Base-by-base conservation (phyloP, 2,797 vertebrate genomes). In the Arrhamphus sclerolepis region DNA sequence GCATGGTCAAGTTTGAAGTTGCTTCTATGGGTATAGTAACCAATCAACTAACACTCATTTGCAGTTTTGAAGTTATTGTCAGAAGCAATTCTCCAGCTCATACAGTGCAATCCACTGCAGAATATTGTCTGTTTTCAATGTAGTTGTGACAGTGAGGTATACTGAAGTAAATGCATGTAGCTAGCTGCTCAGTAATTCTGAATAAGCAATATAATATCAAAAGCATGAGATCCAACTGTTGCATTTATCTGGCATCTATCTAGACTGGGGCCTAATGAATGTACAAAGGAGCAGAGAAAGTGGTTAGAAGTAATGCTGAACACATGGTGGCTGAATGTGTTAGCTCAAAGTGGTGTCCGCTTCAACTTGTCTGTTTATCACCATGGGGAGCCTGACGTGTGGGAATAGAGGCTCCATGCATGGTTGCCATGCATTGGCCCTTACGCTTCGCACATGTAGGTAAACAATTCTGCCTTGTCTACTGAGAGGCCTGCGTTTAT, bases 361-460 rank as follows among this genome's bases (percentile, higher is more conserved):
- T 78, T 81, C 66, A 59, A 74, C 84, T 79, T 71, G 86, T 80
- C 80, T 83, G 65, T 79, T 90, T 89, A 80, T 87, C 74, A 79
- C 87, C 79, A 47, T 38, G 68, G 89, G 84, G 82, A 82, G 68
- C 46, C 66, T 59, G 62, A 74, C 82, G 64, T 74, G 83, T 75
- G 87, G 84, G 80, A 86, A 84, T 76, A 71, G 81, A 82, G 72
- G 68, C 74, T 87, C 77, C 74, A 89, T 84, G 90, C 89, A 90
- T 91, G 90, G 91, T 69, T 78, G 89, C 91, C 81, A 87, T 89
- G 88, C 90, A 70, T 81, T 86, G 90, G 84, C 84, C 89, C 88
- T 91, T 90, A 90, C 89, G 78, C 82, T 90, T 91, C 83, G 81
- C 91, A 93, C 90, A 92, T 93, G 92, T 92, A 93, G 89, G 89